Base-by-base conservation (phyloP, 2,113 vertebrate species). In the Pipa parva region DNA sequence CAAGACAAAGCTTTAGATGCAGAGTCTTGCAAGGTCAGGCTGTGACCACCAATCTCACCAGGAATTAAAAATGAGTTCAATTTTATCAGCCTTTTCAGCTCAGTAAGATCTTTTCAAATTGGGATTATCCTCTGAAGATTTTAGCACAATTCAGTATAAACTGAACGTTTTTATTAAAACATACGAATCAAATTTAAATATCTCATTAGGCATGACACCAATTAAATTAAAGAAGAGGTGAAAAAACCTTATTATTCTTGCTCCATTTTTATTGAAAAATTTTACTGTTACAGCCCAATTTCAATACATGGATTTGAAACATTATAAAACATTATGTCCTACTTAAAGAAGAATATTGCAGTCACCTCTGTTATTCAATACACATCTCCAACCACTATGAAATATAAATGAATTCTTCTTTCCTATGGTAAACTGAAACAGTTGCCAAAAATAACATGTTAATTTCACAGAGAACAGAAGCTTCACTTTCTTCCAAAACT, bases 1-100 rank as follows among this genome's bases (percentile, higher is more conserved):
- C 31, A 54, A 70, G 57, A 45, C 9, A 49, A 54, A 61, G 58
- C 57, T 61, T 70, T 61, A 61, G 66, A 70, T 70, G 57, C 61
- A 24, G 49, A 45, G 66, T 33, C 49, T 61, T 7, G 20, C 57
- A 70, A 70, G 66, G 66, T 61, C 57, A 61, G 31, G 58, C 25
- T 54, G 24, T 60, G 48, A 58, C 58, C 57, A 54, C 33, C 28
- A 36, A 61, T 69, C 48, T 7, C 56, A 29, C 2, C 39, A 42
- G 17, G 31, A 49, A 33, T 46, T 51, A 59, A 57, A 68, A 59
- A 68, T 68, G 61, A 70, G 33, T 42, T 52, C 48, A 60, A 31
- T 54, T 61, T 52, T 33, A 61, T 61, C 57, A 31, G 36, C 48
- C 21, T 29, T 27, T 59, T 18, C 39, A 50, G 29, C 28, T 21